Evolutionary conservation across 64 coral and sea anemone genomes (phyloP), one percentile per base, ranked within the genome.

Genomic region (Hydrozoanthus tunicans): DNA sequence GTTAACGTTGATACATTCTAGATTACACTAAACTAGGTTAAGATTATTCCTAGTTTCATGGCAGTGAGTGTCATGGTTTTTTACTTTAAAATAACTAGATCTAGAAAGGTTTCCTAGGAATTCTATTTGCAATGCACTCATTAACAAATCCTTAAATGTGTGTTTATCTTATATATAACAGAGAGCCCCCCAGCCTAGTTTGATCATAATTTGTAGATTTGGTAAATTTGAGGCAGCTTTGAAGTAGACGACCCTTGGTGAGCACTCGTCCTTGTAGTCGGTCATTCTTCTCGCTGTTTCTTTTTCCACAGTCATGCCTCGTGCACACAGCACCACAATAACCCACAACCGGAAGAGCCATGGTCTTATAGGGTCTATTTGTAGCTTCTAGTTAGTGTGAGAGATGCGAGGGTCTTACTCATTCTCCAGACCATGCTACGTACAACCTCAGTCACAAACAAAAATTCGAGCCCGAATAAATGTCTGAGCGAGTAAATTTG

Each of bases 391-490:
- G 20, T 20, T 59, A 58, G 43, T 10, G 83, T 79, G 43, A 68
- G 20, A 20, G 20, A 20, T 20, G 62, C 79, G 61, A 90, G 66
- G 76, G 62, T 79, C 77, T 80, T 80, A 81, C 70, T 66, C 89
- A 20, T 20, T 20, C 20, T 20, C 20, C 20, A 20, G 20, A 20
- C 20, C 20, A 20, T 20, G 20, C 20, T 20, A 20, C 20, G 20
- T 20, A 20, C 20, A 20, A 20, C 20, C 20, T 20, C 20, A 20
- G 20, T 20, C 20, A 20, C 20, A 20, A 20, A 20, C 20, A 20
- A 20, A 20, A 20, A 20, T 20, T 20, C 20, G 20, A 20, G 20
- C 20, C 20, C 20, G 20, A 20, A 20, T 20, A 20, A 20, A 20
- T 20, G 20, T 20, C 20, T 20, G 20, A 20, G 20, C 20, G 20